phyloP scores from a whole-genome alignment of 1,140 invertebrate genomes.

The Oscheius sp. region DNA sequence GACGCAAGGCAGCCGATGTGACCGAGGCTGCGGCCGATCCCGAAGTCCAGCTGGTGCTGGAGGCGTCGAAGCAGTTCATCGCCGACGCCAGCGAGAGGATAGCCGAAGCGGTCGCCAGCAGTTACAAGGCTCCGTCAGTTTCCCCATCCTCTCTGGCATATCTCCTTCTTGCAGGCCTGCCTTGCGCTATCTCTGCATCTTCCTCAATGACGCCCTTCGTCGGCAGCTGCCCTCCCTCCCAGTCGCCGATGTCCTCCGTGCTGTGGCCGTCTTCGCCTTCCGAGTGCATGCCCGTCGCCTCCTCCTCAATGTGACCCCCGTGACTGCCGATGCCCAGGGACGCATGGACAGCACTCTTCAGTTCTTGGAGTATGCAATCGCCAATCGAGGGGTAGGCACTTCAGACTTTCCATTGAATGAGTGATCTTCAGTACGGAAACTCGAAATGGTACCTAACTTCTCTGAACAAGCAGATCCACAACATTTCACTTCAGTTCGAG shows the following conservation, averaged over 20 bases:
- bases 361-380: conserved; percentile 33
- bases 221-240: conserved; percentile 15
- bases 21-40: background rate
- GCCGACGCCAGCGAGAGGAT: conserved; percentile 29
- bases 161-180: background rate
- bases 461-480: conserved; percentile 28
- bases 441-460: conserved; percentile 32
- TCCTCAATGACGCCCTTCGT: conserved; percentile 15
- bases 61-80: conserved; percentile 25
- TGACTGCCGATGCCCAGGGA: background rate
- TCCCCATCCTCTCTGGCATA: conserved; percentile 2
- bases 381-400: conserved; percentile 16
- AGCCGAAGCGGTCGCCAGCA: conserved; percentile 9
- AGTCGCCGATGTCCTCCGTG: conserved; percentile 2
- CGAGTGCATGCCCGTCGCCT: background rate
- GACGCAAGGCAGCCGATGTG: conserved; percentile 10
- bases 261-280: conserved; percentile 16
- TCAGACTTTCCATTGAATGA: background rate
- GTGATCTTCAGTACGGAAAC: conserved; percentile 20
- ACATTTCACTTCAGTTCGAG: conserved; percentile 24
- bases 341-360: conserved; percentile 15
- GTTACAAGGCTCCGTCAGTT: conserved; percentile 2
- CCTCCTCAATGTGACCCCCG: background rate
- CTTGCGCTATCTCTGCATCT: conserved; percentile 8
- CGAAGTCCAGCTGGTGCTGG: conserved; percentile 9